Evolutionary conservation across 2,113 vertebrate species (phyloP), one percentile per base, ranked within the genome.

Genomic region (Scolopax mira): DNA sequence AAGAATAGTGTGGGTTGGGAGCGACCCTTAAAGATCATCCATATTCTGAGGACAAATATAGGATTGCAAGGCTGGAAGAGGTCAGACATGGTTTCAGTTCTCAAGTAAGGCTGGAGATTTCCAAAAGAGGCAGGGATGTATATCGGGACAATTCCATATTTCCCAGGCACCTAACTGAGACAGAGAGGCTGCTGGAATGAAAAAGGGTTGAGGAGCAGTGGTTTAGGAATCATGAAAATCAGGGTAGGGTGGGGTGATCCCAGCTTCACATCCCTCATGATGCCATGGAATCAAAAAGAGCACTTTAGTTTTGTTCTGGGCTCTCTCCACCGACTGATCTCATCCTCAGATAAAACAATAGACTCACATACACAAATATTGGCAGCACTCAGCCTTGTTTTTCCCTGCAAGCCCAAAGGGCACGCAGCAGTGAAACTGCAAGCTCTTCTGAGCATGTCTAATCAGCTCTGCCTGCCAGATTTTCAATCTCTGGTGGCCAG

Each of bases 361-460:
- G 54, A 41, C 61, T 70, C 92, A 35, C 75, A 93, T 25, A 71
- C 19, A 64, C 83, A 70, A 27, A 70, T 23, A 62, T 4, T 66
- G 85, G 85, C 95, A 93, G 86, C 37, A 6, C 74, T 88, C 78
- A 58, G 90, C 73, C 81, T 90, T 62, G 90, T 70, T 96, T 96
- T 90, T 72, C 93, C 57, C 21, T 11, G 61, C 84, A 23, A 80
- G 85, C 73, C 92, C 48, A 67, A 84, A 86, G 94, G 81, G 94
- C 88, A 67, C 16, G 3, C 39, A 3, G 94, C 94, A 96, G 78
- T 73, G 84, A 81, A 84, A 86, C 4, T 57, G 87, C 87, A 42
- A 67, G 88, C 90, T 96, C 77, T 86, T 91, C 93, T 95, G 85
- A 94, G 94, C 95, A 91, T 74, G 79, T 67, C 92, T 94, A 74